Evolutionary conservation across 1,140 invertebrate species (phyloP), one percentile per base, ranked within the genome.

Genomic region (Bombus picipes): DNA sequence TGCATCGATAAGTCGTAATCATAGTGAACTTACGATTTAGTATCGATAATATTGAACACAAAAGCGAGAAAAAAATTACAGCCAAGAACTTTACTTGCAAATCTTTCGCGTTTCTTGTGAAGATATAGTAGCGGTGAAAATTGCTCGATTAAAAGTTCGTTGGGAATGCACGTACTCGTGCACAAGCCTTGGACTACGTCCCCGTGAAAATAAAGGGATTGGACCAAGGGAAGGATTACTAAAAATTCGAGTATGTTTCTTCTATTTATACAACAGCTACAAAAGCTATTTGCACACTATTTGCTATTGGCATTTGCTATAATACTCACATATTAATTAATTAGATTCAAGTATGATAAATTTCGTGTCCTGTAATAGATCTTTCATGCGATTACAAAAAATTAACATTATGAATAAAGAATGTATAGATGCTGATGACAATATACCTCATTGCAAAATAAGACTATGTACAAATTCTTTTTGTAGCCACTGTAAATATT

Each of bases 111-210:
- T 41, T 65, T n/a, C 8, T 34, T 18, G 4, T 10, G 57, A 65
- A 37, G 41, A 41, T 37, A 47, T 13, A 77, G 22, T 22, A 68
- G 25, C 73, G 34, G 70, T 41, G 57, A 72, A 80, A 73, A 85
- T 85, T 65, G 9, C 12, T n/a, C 32, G 68, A 47, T 53, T 43
- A 43, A 59, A 71, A 37, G 37, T 59, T 62, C 25, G n/a, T 28
- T 80, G 53, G 66, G 66, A 84, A 84, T 84, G 83, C 66, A 47
- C 83, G 66, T 13, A 79, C 37, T 10, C n/a, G 76, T 84, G 76
- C 25, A 6, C 15, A 34, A 12, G 9, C 39, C 34, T 34, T 37
- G 81, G 73, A 83, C 18, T 57, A 70, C 81, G 57, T 77, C 25
- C 34, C 62, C 34, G 73, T 70, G 65, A 77, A 53, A 70, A 32